Evolutionary conservation across 2,888 invertebrate genomes (phyloP).

Genomic region (Julus scandinavius): DNA sequence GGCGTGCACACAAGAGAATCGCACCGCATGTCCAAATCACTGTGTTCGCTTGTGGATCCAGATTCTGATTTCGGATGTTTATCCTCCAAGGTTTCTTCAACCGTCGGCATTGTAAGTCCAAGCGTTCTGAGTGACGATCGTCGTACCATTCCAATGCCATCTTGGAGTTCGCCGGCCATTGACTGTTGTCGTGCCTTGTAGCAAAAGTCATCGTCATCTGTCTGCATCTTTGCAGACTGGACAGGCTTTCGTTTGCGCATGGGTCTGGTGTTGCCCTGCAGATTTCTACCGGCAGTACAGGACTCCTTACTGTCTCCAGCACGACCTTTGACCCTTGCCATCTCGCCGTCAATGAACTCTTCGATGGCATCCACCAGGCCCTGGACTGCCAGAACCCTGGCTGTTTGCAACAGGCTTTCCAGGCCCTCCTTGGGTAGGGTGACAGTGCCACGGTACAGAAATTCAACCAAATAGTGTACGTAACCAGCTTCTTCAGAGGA

Average conservation of each 20-base stretch:
- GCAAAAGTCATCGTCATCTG: neutral
- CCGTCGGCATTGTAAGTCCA: neutral
- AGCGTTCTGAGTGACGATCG: neutral
- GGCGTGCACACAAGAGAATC: neutral
- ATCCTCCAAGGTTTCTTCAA: neutral
- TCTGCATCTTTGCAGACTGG: neutral
- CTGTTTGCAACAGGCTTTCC: neutral
- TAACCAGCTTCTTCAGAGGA: neutral
- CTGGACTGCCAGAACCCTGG: conserved; percentile 36
- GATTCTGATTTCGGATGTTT: neutral
- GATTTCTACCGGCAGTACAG: neutral
- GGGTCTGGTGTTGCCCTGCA: neutral
- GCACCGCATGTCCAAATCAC: neutral
- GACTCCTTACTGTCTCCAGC: neutral
- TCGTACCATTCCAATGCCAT: neutral
- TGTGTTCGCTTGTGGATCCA: neutral
- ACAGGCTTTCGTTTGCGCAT: conserved; percentile 15
- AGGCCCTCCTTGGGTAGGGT: conserved; percentile 41
- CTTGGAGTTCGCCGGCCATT: neutral
- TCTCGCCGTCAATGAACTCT: conserved; percentile 13
- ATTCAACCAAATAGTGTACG: conserved; percentile 23
- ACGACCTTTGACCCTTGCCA: neutral
- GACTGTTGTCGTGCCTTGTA: neutral
- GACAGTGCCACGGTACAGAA: conserved; percentile 45
- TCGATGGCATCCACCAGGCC: conserved; percentile 41